Evolutionary conservation across 1,140 invertebrate genomes (phyloP), one percentile per base, ranked within the genome.

Genomic region (Camponotus floridanus): DNA sequence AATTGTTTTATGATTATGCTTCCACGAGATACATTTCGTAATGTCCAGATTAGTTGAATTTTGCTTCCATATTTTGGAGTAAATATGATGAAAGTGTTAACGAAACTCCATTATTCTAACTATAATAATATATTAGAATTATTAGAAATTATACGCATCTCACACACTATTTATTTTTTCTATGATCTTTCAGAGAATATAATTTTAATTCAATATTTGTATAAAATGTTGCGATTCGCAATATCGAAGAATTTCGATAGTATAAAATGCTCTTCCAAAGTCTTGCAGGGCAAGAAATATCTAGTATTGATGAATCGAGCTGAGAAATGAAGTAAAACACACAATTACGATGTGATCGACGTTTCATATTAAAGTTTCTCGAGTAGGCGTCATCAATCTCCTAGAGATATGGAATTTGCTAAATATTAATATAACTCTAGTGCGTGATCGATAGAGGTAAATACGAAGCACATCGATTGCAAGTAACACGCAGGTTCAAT

Each of bases 181-280:
- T 78, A 78, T 42, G 15, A 45, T 65, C 13, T 76, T 76, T 76
- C 42, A 31, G 1, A 45, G 5, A 65, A 36, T 76, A 21, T 62
- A 18, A 76, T 59, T 76, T 62, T 76, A 18, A 64, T 78, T 78
- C 18, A 33, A 48, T 33, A 26, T 45, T 64, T 33, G 18, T 62
- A 76, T 45, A 18, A 61, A 42, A 0, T 64, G 45, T 67, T 36
- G 42, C 13, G 62, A 36, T 6, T 15, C 42, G 9, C 45, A 13
- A 45, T 21, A n/a, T 79, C 42, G 18, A 67, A 26, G 7, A 48
- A 67, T 13, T 13, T 8, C 64, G 39, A 76, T 76, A 76, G 45
- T 33, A 55, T 36, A 55, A 80, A 26, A 68, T 68, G 64, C 45
- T 80, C 76, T 68, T 80, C 76, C 64, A 68, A 79, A n/a, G 13